Evolutionary conservation across 1,140 invertebrate genomes (phyloP).

Genomic region (Oscheius sp.): DNA sequence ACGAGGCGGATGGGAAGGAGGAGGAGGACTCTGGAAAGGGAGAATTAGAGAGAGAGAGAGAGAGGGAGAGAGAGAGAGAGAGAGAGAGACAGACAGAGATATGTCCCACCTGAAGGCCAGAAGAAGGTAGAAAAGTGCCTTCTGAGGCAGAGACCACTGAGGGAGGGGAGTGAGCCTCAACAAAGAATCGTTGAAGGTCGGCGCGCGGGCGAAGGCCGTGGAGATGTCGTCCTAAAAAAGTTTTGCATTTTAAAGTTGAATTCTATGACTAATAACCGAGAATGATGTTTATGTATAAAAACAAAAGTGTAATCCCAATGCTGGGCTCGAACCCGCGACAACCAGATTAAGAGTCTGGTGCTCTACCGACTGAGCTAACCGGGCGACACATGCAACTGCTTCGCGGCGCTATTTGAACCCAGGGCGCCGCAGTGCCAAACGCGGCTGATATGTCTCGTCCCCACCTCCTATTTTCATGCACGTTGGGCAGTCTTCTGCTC

Average conservation of each 20-base stretch:
- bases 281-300: too few relatives aligned
- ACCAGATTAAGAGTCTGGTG: constrained; percentile 61
- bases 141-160: not conserved
- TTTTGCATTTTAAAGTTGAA: not conserved
- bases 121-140: constrained; percentile 1
- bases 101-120: not conserved
- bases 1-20: constrained; percentile 20
- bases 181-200: not conserved
- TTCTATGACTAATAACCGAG: too few relatives aligned
- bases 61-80: not conserved
- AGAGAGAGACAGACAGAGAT: not conserved
- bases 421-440: too few relatives aligned
- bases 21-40: constrained; percentile 14
- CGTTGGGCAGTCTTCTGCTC: too few relatives aligned
- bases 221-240: constrained; percentile 11
- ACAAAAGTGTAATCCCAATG: constrained; percentile 45
- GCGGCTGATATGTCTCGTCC: too few relatives aligned
- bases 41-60: not conserved
- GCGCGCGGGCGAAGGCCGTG: not conserved
- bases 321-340: constrained; percentile 60
- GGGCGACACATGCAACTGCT: too few relatives aligned
- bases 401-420: too few relatives aligned
- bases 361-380: constrained; percentile 62
- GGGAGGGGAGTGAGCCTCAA: not conserved
- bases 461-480: too few relatives aligned